Evolutionary conservation across 2,888 invertebrate species (phyloP).

Genomic region (Crossocerus cetratus): DNA sequence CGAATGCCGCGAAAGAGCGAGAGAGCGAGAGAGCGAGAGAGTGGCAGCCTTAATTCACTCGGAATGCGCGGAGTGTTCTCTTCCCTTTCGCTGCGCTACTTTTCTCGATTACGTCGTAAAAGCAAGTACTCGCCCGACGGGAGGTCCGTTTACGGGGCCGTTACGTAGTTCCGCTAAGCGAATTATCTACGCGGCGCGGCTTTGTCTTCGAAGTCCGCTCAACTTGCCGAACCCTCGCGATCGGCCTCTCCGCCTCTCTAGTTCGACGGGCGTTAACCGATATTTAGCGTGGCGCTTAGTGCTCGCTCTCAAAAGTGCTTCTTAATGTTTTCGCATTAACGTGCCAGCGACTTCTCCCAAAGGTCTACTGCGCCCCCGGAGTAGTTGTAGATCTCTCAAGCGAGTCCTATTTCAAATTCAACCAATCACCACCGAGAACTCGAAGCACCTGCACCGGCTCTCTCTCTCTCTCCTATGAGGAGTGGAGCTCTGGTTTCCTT

Average conservation of each 20-base stretch:
- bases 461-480: not conserved
- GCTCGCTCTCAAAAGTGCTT: not conserved
- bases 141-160: slow-evolving; percentile 62
- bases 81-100: not conserved
- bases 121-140: slow-evolving; percentile 27
- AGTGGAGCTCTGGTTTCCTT: not conserved
- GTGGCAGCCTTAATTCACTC: not conserved
- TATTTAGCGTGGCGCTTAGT: slow-evolving; percentile 21
- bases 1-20: not conserved
- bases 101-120: slow-evolving; percentile 1
- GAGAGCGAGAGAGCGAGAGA: not conserved
- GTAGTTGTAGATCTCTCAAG: too few species aligned
- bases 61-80: not conserved
- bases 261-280: slow-evolving; percentile 33
- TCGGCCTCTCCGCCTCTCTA: slow-evolving; percentile 15
- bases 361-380: too few species aligned
- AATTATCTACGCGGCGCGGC: slow-evolving; percentile 39
- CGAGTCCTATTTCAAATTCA: too few species aligned
- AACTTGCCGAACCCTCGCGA: not conserved
- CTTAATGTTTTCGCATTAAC: too few species aligned
- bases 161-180: slow-evolving; percentile 59
- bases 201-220: too few species aligned
- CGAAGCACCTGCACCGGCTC: too few species aligned
- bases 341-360: too few species aligned
- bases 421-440: too few species aligned